Evolutionary conservation across 2,888 invertebrate species (phyloP), one percentile per base, ranked within the genome.

Genomic region (Agriopis marginaria): DNA sequence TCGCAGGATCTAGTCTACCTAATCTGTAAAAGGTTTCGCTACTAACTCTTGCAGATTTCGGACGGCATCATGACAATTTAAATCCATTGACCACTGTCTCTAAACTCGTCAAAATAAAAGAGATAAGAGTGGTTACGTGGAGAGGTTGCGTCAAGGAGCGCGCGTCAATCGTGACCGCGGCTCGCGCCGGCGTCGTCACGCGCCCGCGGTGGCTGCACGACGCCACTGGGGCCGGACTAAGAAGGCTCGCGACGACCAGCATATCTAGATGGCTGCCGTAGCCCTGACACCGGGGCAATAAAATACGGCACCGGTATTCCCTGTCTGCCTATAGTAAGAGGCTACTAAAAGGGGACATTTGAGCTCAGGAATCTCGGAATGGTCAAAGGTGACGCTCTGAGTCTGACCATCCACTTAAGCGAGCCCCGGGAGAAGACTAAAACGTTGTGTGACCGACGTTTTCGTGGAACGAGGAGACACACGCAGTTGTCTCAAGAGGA

Each of bases 131-230:
- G 69, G 75, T 79, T 77, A 76, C 77, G 78, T 76, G 71, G 73
- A 74, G 74, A 75, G 78, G 87, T 90, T 90, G 90, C 91, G 90
- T 89, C 86, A 85, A 86, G 82, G 86, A 86, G 89, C 89, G 87
- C 90, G 83, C 90, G 90, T 88, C 88, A 82, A 82, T 89, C 92
- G 93, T 93, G 93, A 90, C 84, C 84, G 86, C 88, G 91, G 91
- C 92, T 88, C 91, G 92, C 89, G 92, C 77, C 80, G 83, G 84
- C 84, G 85, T 84, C 90, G 93, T 93, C 93, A 93, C 92, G 93
- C 91, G 92, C 89, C 80, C 84, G 86, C 82, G 89, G 84, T 78
- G 85, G 78, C 87, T 90, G 91, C 93, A 93, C 93, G 93, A 92
- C 60, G 89, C 83, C 74, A 0, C 14, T 74, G 72, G 91, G 81